Evolutionary conservation across 2,113 vertebrate species (phyloP).

Genomic region (Condylura cristata): DNA sequence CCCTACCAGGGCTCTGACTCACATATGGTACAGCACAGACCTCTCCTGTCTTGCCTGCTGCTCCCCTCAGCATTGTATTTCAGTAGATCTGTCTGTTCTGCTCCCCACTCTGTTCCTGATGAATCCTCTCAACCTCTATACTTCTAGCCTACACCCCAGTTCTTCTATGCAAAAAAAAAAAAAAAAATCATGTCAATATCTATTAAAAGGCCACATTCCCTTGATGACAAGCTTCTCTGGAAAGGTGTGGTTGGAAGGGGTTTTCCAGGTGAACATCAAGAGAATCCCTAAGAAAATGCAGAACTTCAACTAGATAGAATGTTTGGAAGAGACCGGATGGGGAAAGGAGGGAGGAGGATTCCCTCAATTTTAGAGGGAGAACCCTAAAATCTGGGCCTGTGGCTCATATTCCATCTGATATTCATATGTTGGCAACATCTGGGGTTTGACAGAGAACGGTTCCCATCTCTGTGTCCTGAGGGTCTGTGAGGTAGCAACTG

Average conservation of each 20-base stretch:
- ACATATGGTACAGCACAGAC: too few relatives aligned
- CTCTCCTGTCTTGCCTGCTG: too few relatives aligned
- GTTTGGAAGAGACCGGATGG: not conserved
- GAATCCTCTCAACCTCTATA: too few relatives aligned
- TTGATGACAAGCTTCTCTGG: not conserved
- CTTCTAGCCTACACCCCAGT: too few relatives aligned
- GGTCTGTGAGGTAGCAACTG: not conserved
- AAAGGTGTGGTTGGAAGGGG: not conserved
- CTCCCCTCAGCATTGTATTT: too few relatives aligned
- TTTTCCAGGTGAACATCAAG: not conserved
- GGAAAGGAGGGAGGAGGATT: not conserved
- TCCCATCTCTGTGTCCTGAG: not conserved
- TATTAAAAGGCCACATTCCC: not conserved
- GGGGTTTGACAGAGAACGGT: conserved; percentile 15
- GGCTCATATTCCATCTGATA: not conserved
- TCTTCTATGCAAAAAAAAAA: not conserved
- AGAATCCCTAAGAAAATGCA: not conserved
- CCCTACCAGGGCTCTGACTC: too few relatives aligned
- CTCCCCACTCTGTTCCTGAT: too few relatives aligned
- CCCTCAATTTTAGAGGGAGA: too few relatives aligned
- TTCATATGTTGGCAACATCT: not conserved
- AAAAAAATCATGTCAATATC: not conserved
- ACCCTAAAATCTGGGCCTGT: not conserved
- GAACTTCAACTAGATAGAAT: not conserved
- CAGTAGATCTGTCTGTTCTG: too few relatives aligned